Evolutionary conservation across 2,888 invertebrate genomes (phyloP).

Genomic region (Tenthredo mesomela): DNA sequence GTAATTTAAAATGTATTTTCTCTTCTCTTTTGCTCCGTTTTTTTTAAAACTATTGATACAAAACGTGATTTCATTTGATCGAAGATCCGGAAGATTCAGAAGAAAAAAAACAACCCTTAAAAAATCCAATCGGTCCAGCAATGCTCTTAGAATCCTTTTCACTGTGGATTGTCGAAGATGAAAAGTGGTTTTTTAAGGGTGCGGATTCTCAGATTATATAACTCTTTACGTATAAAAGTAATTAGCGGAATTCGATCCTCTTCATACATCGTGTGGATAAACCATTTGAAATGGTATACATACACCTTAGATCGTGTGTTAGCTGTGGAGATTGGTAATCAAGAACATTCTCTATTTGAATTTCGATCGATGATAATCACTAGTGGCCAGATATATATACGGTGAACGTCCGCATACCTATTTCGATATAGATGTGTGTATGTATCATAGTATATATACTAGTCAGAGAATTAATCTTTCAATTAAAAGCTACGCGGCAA

Average conservation of each 20-base stretch:
- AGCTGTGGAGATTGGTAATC: constrained; percentile 5
- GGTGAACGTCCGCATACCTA: not conserved
- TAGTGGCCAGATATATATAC: not conserved
- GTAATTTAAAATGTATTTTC: no score
- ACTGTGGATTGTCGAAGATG: no score
- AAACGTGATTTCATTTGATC: no score
- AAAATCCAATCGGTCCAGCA: no score
- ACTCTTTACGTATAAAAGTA: not conserved
- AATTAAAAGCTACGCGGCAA: constrained; percentile 14
- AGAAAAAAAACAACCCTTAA: no score
- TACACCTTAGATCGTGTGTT: not conserved
- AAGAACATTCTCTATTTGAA: not conserved
- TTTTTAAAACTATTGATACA: no score
- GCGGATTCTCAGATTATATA: not conserved
- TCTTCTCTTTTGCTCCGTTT: no score
- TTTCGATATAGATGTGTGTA: not conserved
- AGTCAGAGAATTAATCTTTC: constrained; percentile 5
- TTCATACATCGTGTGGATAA: not conserved
- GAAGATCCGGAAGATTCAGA: no score
- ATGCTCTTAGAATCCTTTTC: no score
- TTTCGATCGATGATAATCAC: not conserved
- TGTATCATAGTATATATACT: not conserved
- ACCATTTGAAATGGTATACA: not conserved
- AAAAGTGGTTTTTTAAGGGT: not conserved
- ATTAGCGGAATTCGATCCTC: not conserved